Conservation (phyloP, 2,113 vertebrate genomes). For the Benitochromis conjunctus region DNA sequence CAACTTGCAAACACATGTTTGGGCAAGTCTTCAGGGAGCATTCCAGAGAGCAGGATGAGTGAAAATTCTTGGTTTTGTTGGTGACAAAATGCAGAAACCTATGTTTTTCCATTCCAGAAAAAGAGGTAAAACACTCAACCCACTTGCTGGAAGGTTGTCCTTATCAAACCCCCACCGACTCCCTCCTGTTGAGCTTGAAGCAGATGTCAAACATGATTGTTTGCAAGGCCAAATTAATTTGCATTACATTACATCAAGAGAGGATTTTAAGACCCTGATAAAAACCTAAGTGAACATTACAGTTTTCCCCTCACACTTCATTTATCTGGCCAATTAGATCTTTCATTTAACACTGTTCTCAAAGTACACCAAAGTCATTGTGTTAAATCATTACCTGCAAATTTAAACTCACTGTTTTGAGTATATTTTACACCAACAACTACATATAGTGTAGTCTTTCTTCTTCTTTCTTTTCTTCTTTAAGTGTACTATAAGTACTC, state of each 20-base stretch:
- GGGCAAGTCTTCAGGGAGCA: neutral
- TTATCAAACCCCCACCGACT: neutral
- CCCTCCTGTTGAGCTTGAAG: neutral
- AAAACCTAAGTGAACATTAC: neutral
- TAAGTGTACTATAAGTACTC: neutral
- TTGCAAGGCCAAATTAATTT: neutral
- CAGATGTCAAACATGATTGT: neutral
- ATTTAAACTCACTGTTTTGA: neutral
- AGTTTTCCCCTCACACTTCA: neutral
- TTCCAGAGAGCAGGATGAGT: neutral
- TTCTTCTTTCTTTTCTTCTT: too few species aligned
- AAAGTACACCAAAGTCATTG: neutral
- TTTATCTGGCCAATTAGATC: neutral
- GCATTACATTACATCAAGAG: neutral
- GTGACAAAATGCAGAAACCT: neutral
- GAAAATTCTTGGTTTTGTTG: neutral
- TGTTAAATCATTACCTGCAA: neutral
- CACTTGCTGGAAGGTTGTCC: neutral
- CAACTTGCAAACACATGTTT: neutral
- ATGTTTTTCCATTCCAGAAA: neutral
- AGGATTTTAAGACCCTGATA: neutral
- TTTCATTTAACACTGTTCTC: neutral
- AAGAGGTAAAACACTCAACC: neutral
- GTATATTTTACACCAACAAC: neutral
- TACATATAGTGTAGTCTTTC: too few species aligned